phyloP scores from a whole-genome alignment of 2,113 vertebrate genomes.

The Strigops habroptila region DNA sequence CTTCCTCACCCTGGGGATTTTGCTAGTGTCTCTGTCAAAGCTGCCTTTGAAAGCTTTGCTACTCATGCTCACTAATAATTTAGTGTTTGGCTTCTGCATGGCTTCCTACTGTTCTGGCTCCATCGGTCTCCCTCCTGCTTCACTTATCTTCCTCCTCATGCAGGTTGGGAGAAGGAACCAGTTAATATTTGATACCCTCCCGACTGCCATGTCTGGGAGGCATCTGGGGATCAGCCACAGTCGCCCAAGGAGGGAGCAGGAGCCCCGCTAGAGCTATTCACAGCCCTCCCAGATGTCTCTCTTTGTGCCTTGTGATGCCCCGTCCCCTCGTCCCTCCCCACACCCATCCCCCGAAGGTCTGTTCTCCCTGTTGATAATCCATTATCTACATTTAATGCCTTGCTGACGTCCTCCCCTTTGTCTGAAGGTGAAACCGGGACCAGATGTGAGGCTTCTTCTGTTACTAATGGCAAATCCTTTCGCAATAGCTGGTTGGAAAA shows the following conservation, averaged over 20 bases:
- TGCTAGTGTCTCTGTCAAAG: constrained; percentile 31
- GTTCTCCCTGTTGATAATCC: constrained; percentile 44
- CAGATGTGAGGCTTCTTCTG: constrained; percentile 54
- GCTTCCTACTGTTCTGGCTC: constrained; percentile 51
- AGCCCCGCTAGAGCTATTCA: background rate
- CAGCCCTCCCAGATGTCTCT: constrained; percentile 31
- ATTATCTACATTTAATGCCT: constrained; percentile 60
- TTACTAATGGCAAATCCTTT: constrained; percentile 54
- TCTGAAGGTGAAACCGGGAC: background rate
- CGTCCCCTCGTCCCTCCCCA: rapidly evolving
- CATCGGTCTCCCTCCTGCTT: background rate
- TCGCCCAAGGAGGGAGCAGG: background rate
- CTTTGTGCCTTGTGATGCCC: background rate
- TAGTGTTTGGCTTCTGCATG: constrained; percentile 60
- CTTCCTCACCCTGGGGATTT: constrained; percentile 19
- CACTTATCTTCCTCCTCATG: background rate
- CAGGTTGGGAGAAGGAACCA: constrained; percentile 18
- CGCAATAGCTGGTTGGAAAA: constrained; percentile 8
- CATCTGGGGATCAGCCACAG: background rate
- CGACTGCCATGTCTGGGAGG: background rate
- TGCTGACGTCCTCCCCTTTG: constrained; percentile 5
- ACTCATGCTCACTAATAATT: constrained; percentile 57
- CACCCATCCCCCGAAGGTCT: background rate
- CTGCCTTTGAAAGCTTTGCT: constrained; percentile 39
- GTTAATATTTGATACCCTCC: constrained; percentile 34